Conservation (phyloP, 2,888 invertebrate genomes). For the Dynastes hyllus region DNA sequence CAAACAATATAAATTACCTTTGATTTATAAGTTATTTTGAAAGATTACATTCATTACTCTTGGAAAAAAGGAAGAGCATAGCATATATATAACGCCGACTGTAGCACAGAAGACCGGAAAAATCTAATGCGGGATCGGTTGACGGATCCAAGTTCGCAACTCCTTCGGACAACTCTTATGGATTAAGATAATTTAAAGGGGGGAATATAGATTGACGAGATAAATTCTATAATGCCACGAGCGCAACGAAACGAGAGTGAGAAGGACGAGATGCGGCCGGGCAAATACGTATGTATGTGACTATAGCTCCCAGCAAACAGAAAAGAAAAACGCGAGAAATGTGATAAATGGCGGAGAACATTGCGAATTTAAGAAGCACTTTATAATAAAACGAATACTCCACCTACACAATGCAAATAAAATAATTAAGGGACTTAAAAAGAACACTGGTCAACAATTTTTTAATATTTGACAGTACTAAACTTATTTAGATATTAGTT, state of each 20-base stretch:
- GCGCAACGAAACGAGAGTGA: constrained; percentile 9
- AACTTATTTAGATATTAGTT: too few relatives aligned
- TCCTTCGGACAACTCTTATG: constrained; percentile 54
- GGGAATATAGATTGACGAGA: constrained; percentile 61
- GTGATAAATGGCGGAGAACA: constrained; percentile 43
- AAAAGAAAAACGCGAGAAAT: constrained; percentile 28
- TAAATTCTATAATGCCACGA: constrained; percentile 58
- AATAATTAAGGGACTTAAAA: constrained; percentile 9
- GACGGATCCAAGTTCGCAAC: constrained; percentile 26
- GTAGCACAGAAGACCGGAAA: constrained; percentile 2
- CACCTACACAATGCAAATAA: constrained; percentile 15
- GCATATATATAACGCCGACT: not conserved
- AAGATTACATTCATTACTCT: constrained; percentile 43
- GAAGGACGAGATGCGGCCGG: not conserved
- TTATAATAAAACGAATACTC: constrained; percentile 38
- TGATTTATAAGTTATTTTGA: constrained; percentile 42
- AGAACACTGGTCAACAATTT: too few relatives aligned
- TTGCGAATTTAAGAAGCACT: constrained; percentile 28
- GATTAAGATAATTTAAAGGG: constrained; percentile 61
- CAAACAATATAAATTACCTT: constrained; percentile 41
- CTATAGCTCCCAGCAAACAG: constrained; percentile 30
- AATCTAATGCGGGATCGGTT: not conserved
- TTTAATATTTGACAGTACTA: too few relatives aligned
- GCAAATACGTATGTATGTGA: not conserved
- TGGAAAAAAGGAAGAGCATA: constrained; percentile 15